Conservation (phyloP, 2,113 vertebrate species). For the Dinomys branickii region DNA sequence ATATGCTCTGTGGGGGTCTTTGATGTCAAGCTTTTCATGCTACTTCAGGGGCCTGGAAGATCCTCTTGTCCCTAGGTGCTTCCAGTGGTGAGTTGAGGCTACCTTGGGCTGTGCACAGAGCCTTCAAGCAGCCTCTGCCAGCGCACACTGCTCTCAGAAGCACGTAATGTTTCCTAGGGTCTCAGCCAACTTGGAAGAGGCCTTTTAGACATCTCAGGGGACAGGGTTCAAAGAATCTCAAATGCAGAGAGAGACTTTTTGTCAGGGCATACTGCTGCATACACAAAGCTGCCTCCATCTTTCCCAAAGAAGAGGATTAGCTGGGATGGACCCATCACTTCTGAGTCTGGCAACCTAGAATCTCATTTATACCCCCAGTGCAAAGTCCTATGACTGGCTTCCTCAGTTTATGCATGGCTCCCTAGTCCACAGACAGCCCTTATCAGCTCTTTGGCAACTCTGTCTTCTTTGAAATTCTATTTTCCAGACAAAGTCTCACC, state of each 20-base stretch:
- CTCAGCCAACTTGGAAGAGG: conserved; percentile 57
- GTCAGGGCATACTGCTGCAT: conserved; percentile 42
- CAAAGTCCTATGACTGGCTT: background rate
- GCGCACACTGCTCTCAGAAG: conserved; percentile 49
- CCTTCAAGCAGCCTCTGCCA: background rate
- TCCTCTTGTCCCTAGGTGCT: background rate
- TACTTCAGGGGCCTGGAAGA: background rate
- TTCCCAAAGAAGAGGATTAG: background rate
- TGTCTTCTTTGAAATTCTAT: background rate
- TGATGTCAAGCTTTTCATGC: background rate
- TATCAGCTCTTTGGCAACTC: background rate
- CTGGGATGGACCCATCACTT: conserved; percentile 24
- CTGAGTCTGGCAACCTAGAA: background rate
- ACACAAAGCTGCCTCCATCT: conserved; percentile 50
- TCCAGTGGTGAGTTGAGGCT: background rate
- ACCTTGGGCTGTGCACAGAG: background rate
- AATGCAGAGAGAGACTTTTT: conserved; percentile 55
- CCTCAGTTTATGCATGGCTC: background rate
- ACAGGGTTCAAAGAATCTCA: conserved; percentile 58
- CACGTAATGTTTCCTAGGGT: conserved; percentile 61
- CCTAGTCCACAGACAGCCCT: background rate
- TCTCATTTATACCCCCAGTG: background rate
- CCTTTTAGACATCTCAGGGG: conserved; percentile 57
- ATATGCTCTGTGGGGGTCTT: background rate
- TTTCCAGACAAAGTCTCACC: background rate